Conservation (phyloP, 1,140 invertebrate species). For the Atta cephalotes region DNA sequence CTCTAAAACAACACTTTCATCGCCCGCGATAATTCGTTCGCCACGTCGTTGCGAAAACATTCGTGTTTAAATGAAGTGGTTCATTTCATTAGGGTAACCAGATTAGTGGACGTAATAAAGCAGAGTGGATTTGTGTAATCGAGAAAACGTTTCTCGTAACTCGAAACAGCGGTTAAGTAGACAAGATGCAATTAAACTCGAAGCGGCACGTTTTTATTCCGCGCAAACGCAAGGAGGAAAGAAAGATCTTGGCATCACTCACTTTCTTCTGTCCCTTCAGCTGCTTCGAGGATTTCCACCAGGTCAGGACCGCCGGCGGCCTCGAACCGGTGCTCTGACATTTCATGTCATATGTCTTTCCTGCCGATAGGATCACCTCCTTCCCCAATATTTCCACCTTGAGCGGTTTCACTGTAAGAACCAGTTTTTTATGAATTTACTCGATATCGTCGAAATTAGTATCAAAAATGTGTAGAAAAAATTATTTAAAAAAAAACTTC, state of each 20-base stretch:
- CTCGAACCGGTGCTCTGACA: slow-evolving; percentile 89
- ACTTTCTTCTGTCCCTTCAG: slow-evolving; percentile 86
- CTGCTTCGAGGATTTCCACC: slow-evolving; percentile 88
- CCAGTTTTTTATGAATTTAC: slow-evolving; percentile 32
- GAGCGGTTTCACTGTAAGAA: slow-evolving; percentile 88
- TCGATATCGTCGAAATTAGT: not conserved
- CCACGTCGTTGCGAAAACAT: slow-evolving; percentile 32
- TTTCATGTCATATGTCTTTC: slow-evolving; percentile 87
- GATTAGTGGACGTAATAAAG: slow-evolving; percentile 47
- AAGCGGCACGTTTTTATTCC: slow-evolving; percentile 28
- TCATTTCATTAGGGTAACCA: slow-evolving; percentile 34
- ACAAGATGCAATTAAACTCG: slow-evolving; percentile 47
- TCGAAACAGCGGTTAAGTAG: slow-evolving; percentile 48
- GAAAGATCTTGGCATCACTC: slow-evolving; percentile 77
- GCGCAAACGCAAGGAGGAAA: slow-evolving; percentile 10
- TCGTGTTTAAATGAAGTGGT: slow-evolving; percentile 50
- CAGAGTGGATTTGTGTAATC: slow-evolving; percentile 52
- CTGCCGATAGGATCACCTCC: slow-evolving; percentile 87
- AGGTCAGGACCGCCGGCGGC: slow-evolving; percentile 89
- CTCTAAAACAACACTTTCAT: slow-evolving; percentile 19
- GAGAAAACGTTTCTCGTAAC: slow-evolving; percentile 33
- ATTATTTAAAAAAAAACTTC: not conserved
- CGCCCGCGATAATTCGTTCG: slow-evolving; percentile 28
- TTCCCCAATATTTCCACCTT: slow-evolving; percentile 87
- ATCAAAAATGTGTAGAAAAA: not conserved